Evolutionary conservation across 2,797 vertebrate species (phyloP).

Genomic region (Sebastes wilsoni): DNA sequence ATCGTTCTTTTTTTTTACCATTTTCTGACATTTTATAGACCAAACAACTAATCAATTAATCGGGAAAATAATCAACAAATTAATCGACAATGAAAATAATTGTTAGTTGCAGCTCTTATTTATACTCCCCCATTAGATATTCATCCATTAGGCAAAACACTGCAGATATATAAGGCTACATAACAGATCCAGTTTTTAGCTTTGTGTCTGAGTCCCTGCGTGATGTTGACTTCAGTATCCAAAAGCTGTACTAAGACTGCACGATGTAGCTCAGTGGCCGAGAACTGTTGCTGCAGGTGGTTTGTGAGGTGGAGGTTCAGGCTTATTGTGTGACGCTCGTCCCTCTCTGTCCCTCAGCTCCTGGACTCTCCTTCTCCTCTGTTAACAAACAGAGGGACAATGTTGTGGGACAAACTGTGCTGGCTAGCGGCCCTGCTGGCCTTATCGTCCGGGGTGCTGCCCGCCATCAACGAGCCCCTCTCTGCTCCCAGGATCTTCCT

Average conservation of each 20-base stretch:
- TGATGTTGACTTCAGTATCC: not conserved
- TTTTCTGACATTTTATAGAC: no score
- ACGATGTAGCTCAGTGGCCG: not conserved
- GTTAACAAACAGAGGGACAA: constrained; percentile 76
- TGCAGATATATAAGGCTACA: not conserved
- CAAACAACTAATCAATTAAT: no score
- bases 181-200: not conserved
- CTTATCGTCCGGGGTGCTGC: constrained; percentile 63
- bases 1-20: no score
- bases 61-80: no score
- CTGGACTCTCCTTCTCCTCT: constrained; percentile 63
- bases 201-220: not conserved
- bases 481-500: constrained; percentile 86
- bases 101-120: no score
- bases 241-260: not conserved
- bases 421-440: constrained; percentile 81
- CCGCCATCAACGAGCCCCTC: constrained; percentile 71
- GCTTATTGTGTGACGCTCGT: constrained; percentile 35
- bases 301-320: not conserved
- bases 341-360: constrained; percentile 66
- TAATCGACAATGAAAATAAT: no score
- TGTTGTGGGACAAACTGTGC: constrained; percentile 79
- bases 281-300: not conserved
- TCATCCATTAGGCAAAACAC: not conserved
- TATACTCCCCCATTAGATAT: not conserved